Evolutionary conservation across 2,888 invertebrate species (phyloP).

Genomic region (Pandemis corylana): DNA sequence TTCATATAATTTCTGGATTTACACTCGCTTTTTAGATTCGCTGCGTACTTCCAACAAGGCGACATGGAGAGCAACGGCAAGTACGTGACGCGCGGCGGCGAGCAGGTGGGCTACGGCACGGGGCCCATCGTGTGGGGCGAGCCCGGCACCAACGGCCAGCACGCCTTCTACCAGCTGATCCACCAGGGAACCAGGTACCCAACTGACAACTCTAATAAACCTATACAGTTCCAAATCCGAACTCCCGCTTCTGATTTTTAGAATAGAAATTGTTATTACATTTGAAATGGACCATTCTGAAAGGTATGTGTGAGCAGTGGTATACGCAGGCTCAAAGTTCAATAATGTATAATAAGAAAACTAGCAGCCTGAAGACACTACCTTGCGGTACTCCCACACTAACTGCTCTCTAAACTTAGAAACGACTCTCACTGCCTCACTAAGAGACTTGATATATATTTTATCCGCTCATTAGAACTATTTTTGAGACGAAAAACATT

Average conservation of each 20-base stretch:
- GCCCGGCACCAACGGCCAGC: conserved; percentile 99
- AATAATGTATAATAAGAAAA: not conserved
- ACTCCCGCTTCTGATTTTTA: too few species aligned
- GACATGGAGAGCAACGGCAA: conserved; percentile 99
- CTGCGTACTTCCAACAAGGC: conserved; percentile 99
- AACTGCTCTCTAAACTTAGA: not conserved
- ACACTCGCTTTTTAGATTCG: conserved; percentile 86
- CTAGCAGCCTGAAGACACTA: not conserved
- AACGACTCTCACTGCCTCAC: not conserved
- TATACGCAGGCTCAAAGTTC: not conserved
- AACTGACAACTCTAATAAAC: not conserved
- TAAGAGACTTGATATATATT: too few species aligned
- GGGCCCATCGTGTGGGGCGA: conserved; percentile 98
- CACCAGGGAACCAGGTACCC: conserved; percentile 91
- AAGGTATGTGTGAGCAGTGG: too few species aligned
- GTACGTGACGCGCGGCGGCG: conserved; percentile 90
- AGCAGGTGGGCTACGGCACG: conserved; percentile 85
- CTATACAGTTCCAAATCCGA: too few species aligned
- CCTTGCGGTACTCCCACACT: not conserved
- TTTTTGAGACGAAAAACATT: too few species aligned
- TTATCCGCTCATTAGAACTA: too few species aligned
- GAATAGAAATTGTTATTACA: too few species aligned
- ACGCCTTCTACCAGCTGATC: conserved; percentile 99
- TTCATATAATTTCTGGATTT: not conserved
- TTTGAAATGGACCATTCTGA: too few species aligned